Conservation (phyloP, 2,888 invertebrate species). For the Lepidochitona cinerea region DNA sequence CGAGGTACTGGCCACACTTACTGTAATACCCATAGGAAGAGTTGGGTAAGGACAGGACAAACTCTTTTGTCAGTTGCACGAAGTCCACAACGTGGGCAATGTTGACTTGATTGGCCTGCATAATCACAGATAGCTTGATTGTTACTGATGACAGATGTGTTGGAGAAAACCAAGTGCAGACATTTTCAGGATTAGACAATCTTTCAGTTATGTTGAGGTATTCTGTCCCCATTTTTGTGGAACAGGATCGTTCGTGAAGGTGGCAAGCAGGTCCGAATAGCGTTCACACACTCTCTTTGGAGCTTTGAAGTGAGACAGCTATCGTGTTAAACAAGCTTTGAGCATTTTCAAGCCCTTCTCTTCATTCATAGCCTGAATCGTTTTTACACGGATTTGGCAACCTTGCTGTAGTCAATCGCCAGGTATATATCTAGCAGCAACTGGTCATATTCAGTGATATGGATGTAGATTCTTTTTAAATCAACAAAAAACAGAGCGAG, state of each 20-base stretch:
- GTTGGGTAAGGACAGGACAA: not conserved
- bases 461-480: not conserved
- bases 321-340: not conserved
- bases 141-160: not conserved
- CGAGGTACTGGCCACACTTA: not conserved
- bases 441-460: not conserved
- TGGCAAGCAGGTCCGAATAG: not conserved
- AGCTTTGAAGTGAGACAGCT: not conserved
- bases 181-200: not conserved
- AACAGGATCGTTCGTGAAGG: not conserved
- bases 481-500: constrained; percentile 1
- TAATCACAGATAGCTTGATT: not conserved
- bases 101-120: not conserved
- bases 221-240: not conserved
- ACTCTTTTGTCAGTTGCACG: not conserved
- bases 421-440: constrained; percentile 4
- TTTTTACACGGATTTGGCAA: not conserved
- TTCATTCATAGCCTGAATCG: not conserved
- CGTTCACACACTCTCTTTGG: not conserved
- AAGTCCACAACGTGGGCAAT: not conserved
- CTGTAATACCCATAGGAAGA: not conserved
- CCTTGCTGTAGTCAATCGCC: not conserved
- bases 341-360: not conserved
- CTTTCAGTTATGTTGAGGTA: not conserved
- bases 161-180: not conserved